Base-by-base conservation (phyloP, 1,140 invertebrate species). In the Ectropis grisescens region DNA sequence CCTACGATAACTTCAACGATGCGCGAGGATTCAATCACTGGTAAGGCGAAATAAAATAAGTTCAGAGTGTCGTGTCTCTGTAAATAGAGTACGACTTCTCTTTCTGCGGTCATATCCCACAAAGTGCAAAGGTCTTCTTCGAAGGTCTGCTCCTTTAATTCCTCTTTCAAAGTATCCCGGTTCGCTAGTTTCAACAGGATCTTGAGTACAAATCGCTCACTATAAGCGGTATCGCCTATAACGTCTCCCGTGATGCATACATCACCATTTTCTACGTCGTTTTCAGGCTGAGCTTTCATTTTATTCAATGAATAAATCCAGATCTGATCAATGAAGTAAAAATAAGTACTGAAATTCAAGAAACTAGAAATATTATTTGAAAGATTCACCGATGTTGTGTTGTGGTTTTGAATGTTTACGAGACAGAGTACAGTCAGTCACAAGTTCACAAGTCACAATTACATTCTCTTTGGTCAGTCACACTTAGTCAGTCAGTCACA, bases 81-180 rank as follows among this genome's bases (percentile, higher is more conserved):
- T 2, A 93, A 71, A 56, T 88, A 88, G n/a, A 84, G 41, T 1
- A 88, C 87, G 2, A 93, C 86, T 54, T 91, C 91, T 51, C 85
- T 83, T 40, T 93, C 87, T 0, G 86, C 67, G 6, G 90, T 90
- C 88, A 92, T 91, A 47, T 93, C 90, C 91, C 91, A 93, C 1
- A 93, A 55, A 11, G 85, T 86, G 52, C 90, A 91, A 2, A 93
- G 69, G 40, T 92, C 87, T 9, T 85, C 82, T 82, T 93, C 91
- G 11, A 90, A 58, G 2, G 84, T 60, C 29, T 85, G 68, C 23
- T 82, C 74, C 58, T 81, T 79, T 25, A 80, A 49, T 47, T 84
- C 69, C 45, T 85, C 75, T 44, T 82, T 65, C 2, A 79, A 50
- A 8, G 82, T 55, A 10, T 76, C 66, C 39, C 82, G 51, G 53